Percentiles rank a stretch among this genome's conserved stretches.
phyloP scores from a whole-genome alignment of 2,888 invertebrate species.

The Ceriagrion tenellum region DNA sequence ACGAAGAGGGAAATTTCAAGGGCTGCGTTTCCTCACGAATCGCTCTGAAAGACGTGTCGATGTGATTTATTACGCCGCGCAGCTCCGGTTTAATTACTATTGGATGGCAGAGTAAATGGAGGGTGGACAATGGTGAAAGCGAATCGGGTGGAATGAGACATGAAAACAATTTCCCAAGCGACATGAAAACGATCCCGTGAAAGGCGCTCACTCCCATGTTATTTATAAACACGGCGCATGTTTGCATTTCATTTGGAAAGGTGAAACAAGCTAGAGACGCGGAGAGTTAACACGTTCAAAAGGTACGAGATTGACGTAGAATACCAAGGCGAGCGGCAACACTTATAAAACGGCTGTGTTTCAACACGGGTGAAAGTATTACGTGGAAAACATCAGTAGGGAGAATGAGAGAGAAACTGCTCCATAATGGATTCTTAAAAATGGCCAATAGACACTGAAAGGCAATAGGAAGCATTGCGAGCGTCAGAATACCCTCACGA shows the following conservation, averaged over 20 bases:
- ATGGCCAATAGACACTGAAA: background rate
- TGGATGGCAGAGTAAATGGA: background rate
- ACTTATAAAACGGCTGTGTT: background rate
- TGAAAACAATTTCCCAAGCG: background rate
- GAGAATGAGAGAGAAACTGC: background rate
- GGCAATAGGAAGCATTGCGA: background rate
- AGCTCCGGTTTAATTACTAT: slow-evolving; percentile 6
- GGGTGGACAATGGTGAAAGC: slow-evolving; percentile 1
- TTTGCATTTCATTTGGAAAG: background rate
- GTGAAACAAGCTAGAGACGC: background rate
- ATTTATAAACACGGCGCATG: background rate
- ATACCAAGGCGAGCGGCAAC: background rate
- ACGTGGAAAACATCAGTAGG: background rate
- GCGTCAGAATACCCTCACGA: background rate
- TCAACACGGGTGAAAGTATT: background rate
- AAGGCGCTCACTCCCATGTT: background rate
- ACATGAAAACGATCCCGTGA: background rate
- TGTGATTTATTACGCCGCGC: background rate
- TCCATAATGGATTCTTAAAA: background rate
- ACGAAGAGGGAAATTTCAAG: background rate
- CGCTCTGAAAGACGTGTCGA: background rate
- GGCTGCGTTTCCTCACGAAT: background rate
- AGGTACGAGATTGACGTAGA: background rate
- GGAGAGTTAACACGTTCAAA: background rate
- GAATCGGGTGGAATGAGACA: background rate